Base-by-base conservation (phyloP, 2,888 invertebrate genomes). In the Agrochola litura region DNA sequence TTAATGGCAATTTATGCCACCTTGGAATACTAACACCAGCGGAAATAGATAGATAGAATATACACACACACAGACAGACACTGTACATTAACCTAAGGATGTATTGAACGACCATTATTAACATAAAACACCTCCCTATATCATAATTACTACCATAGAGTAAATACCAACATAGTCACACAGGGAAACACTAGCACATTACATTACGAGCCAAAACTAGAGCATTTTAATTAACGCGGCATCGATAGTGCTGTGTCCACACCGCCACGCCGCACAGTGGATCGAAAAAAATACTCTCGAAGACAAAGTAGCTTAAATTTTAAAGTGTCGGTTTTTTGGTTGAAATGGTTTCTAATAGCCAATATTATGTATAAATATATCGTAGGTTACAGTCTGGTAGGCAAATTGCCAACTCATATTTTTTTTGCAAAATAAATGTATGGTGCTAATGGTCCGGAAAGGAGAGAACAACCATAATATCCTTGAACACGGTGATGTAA, bases 221-320 rank as follows among this genome's bases (percentile, higher is more conserved):
- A 77, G 65, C 80, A 82, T 84, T 83, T 83, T 86, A 84, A 84
- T 88, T 83, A 86, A 79, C 75, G 74, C 56, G 19, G 58, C 76
- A 77, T 80, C 82, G 77, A 85, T 86, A 85, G 86, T 85, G 78
- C 58, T 78, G 76, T 78, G 85, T 84, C 82, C 88, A 86, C 61
- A 41, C 72, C 37, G 72, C 46, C 46, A 37, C 37, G 2, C 37
- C 37, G 37, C 37, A 37, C 37, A 37, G 37, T 37, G 37, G 37
- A 37, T 37, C 37, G 37, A 37, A 37, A 37, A 37, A 37, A 37
- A 37, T 2, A 4, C 37, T 37, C 37, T 37, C 37, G 5, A 37
- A 37, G 37, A 37, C 37, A 37, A 37, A 37, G 37, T 0, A 37
- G 37, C 5, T 37, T 37, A 37, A 37, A 37, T 37, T 37, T 37